Base-by-base conservation (phyloP, 2,888 invertebrate species). In the Leptopterna dolabrata region DNA sequence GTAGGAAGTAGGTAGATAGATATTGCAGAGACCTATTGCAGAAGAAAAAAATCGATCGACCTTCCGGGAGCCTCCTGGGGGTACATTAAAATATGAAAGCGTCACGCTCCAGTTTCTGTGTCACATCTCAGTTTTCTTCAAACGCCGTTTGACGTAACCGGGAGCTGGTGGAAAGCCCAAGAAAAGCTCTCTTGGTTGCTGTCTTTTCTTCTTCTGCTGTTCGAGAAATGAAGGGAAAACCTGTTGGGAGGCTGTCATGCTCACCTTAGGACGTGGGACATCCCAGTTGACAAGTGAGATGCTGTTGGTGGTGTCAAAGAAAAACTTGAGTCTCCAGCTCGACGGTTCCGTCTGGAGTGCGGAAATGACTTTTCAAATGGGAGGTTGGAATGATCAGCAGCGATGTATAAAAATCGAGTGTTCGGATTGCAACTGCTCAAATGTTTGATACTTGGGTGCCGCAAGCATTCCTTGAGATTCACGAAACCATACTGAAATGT, bases 191-290 rank as follows among this genome's bases (percentile, higher is more conserved):
- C 63, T 3, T 63, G 13, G 24, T 24, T 13, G 19, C 63, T 16
- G n/a, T n/a, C 19, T 63, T 63, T 63, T 51, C 45, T 16, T 55
- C n/a, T 36, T 36, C 36, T 7, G 7, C 36, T 36, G 36, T 63
- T 63, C 63, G 63, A 27, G 63, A 63, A 63, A 63, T 63, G 27
- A 63, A 63, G 63, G 63, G 63, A 63, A 63, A 63, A 63, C 63
- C 63, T 63, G 63, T 63, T 63, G 63, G 63, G 24, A 63, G 63
- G 63, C 63, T 24, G 63, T 63, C 63, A 63, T 63, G 63, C 63
- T 63, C 63, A 7, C 63, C 24, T 63, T 24, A 27, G 63, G 63
- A 63, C 63, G 63, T 63, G 19, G 63, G 27, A 63, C 19, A 27
- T 27, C 63, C 24, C 4, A 24, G 24, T 24, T 63, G 63, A 63